Percentiles rank a stretch among this genome's conserved stretches.
These are phyloP conservation scores for Brachypteracias leptosomus DNA, from an alignment of 2,113 vertebrate species.

Conservation along the genomic window DNA sequence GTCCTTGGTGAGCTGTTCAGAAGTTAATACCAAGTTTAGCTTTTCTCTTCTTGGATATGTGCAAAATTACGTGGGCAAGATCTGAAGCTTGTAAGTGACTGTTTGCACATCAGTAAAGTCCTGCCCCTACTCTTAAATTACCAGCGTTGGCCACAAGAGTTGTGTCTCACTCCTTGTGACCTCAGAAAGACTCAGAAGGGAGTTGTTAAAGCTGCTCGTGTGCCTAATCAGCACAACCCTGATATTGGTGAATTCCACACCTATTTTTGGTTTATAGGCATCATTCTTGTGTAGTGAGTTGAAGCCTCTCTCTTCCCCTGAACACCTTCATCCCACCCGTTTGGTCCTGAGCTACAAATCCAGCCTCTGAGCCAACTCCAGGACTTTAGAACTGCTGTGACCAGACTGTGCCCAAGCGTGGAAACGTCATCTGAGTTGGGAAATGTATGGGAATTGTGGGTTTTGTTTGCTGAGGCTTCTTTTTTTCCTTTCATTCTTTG, in stretches of 20 bases:
- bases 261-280: background rate
- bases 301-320: background rate
- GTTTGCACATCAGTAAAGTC: background rate
- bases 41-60: background rate
- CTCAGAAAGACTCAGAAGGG: background rate
- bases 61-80: background rate
- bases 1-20: background rate
- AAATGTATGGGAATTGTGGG: slow-evolving; percentile 15
- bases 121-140: background rate
- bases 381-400: background rate
- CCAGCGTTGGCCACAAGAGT: background rate
- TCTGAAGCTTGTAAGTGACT: background rate
- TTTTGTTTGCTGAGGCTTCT: slow-evolving; percentile 2
- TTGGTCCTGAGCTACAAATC: background rate
- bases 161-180: background rate
- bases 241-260: background rate
- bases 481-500: slow-evolving; percentile 10
- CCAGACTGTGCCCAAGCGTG: background rate
- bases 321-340: background rate
- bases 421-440: background rate
- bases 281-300: background rate
- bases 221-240: background rate
- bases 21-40: background rate
- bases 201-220: background rate
- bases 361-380: background rate